Base-by-base conservation (phyloP, 2,113 vertebrate genomes). In the Zapornia atra region DNA sequence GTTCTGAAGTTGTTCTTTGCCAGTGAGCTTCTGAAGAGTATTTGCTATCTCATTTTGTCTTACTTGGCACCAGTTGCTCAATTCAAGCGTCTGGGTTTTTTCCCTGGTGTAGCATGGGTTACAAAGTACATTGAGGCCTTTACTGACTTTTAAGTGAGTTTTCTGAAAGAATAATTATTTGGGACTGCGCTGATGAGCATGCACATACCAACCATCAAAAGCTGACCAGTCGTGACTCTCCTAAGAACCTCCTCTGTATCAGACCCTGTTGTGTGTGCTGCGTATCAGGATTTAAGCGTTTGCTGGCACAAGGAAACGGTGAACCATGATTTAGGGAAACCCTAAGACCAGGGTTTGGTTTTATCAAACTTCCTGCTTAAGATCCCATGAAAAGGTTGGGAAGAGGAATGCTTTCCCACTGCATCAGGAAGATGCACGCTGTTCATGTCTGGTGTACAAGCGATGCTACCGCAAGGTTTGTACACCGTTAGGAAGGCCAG, bases 1-100 rank as follows among this genome's bases (percentile, higher is more conserved):
- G 84, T n/a, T 24, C 44, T 92, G 29, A 94, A 95, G 29, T 92
- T 96, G 11, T 91, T 94, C 59, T 89, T 97, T 53, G 56, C 53
- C 73, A 63, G 40, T 56, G 90, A 70, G 61, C 65, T 78, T 72
- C 60, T 91, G 81, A 96, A 96, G 88, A 97, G 82, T 92, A 73
- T 34, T 44, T 38, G 4, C 38, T 36, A 1, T 92, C 91, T 63
- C 5, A 40, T 85, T 48, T 78, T n/a, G 22, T 54, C 70, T 73
- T 51, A 5, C 11, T 65, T 31, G 38, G 33, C 16, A 75, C 15
- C 9, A 26, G 53, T 86, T 71, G 11, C 73, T 79, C 4, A 3
- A 4, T 63, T 50, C 11, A 34, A 48, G 29, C 0, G 1, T 78
- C 54, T 88, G 50, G 53, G 29, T 42, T 69, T 77, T 70, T 78